Base-by-base conservation (phyloP, 2,113 vertebrate species). In the Aegithalos caudatus region DNA sequence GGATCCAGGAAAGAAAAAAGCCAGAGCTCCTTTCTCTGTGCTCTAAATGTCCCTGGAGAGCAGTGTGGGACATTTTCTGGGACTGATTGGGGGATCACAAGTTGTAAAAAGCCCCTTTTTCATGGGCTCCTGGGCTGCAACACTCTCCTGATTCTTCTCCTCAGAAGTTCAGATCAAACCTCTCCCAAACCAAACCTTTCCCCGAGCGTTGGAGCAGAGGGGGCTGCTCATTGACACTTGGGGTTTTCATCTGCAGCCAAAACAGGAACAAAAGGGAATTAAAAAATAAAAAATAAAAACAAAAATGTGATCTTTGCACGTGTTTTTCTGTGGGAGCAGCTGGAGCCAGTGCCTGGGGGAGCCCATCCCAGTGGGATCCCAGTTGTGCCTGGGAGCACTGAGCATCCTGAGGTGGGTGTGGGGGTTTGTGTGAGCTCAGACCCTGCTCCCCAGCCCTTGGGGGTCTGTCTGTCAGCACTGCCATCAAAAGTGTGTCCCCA, bases 201-300 rank as follows among this genome's bases (percentile, higher is more conserved):
- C 58, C 50, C 0, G 0, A 65, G 60, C 60, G 51, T 40, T 10
- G 20, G 50, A 88, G 86, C 31, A 14, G 11, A 37, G 6, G 16
- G 53, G 7, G 13, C 31, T 64, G 57, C 58, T 83, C 22, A 16
- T 27, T n/a, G 31, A 89, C 53, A 38, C 53, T 51, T 35, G 1
- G 9, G 6, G 12, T 25, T 93, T 85, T 94, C 20, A 91, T 94
- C 94, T 91, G n/a, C 48, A 72, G 86, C 93, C 95, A 95, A 64
- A 84, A 87, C 31, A 85, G 70, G 53, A 91, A 93, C 19, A 5
- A 44, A 82, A 72, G 21, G 8, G 21, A 28, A 47, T 29, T 25
- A 33, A 51, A 16, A 16, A 27, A 9, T 15, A 8, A 35, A 61
- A 38, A 13, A 15, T 10, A 8, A 29, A 24, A 35, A 7, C 9